phyloP scores from a whole-genome alignment of 2,113 vertebrate species.

The Irena cyanogastra region DNA sequence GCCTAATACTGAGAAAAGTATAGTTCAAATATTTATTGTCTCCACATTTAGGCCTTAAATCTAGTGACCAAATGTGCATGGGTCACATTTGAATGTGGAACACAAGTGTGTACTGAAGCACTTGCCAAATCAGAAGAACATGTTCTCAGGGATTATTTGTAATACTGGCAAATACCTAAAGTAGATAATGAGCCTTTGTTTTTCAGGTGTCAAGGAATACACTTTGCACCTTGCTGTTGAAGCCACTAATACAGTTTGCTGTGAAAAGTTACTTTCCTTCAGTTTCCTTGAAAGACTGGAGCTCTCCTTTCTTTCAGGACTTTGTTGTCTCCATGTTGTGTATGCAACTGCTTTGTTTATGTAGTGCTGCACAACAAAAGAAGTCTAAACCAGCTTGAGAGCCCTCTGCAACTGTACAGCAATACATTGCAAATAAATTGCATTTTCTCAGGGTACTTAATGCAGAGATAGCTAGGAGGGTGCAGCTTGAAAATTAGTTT shows the following conservation, averaged over 20 bases:
- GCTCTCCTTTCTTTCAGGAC: neutral
- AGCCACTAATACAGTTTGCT: neutral
- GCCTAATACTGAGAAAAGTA: neutral
- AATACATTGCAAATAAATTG: neutral
- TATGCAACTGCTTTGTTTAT: neutral
- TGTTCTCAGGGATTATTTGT: neutral
- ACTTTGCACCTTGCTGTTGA: neutral
- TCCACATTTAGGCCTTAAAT: neutral
- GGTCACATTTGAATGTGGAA: neutral
- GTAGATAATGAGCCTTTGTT: slow-evolving; percentile 25
- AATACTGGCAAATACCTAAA: neutral
- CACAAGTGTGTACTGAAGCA: neutral
- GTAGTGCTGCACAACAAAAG: neutral
- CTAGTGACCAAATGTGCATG: neutral
- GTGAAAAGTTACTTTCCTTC: neutral
- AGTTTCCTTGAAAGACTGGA: neutral
- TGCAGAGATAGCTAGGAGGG: neutral
- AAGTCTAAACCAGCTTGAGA: neutral
- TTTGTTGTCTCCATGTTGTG: neutral
- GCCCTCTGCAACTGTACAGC: neutral
- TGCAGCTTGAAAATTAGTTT: neutral
- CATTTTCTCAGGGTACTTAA: neutral
- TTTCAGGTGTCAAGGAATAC: neutral
- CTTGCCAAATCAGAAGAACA: neutral
- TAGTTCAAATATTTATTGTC: neutral